Conservation (phyloP, 2,888 invertebrate genomes). For the Phasia obesa region DNA sequence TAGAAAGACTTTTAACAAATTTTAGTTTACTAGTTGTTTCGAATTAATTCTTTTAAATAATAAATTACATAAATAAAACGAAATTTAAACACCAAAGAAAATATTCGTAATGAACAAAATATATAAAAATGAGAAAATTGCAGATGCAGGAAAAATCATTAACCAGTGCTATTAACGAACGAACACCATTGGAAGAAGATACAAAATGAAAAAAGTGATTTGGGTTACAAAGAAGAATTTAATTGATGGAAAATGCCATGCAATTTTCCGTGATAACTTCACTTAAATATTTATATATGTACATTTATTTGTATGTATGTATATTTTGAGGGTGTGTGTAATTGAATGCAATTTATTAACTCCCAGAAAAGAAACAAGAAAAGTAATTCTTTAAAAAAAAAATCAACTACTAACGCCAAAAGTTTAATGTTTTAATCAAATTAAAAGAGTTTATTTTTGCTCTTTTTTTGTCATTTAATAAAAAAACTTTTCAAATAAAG, state of each 20-base stretch:
- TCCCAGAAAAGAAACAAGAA: background rate
- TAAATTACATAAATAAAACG: background rate
- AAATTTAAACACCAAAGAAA: background rate
- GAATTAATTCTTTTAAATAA: slow-evolving; percentile 17
- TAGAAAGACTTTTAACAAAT: background rate
- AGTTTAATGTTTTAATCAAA: slow-evolving; percentile 27
- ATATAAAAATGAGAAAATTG: slow-evolving; percentile 17
- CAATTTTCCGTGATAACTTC: no score
- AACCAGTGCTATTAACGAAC: slow-evolving; percentile 17
- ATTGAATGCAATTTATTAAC: slow-evolving; percentile 22
- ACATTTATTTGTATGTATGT: no score
- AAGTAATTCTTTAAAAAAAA: slow-evolving; percentile 1
- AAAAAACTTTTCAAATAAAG: slow-evolving; percentile 27
- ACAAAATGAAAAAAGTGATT: background rate
- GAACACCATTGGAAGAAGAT: slow-evolving; percentile 28
- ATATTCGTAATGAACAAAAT: slow-evolving; percentile 40
- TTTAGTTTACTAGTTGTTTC: background rate
- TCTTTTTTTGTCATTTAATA: background rate
- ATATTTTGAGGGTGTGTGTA: background rate
- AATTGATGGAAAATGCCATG: slow-evolving; percentile 13
- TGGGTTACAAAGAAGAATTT: slow-evolving; percentile 31
- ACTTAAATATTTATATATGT: slow-evolving; percentile 14
- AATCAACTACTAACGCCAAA: background rate
- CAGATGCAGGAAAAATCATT: slow-evolving; percentile 26
- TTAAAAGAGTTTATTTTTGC: slow-evolving; percentile 2